Conservation (phyloP, 2,888 invertebrate species). For the Ormyrus nitidulus region DNA sequence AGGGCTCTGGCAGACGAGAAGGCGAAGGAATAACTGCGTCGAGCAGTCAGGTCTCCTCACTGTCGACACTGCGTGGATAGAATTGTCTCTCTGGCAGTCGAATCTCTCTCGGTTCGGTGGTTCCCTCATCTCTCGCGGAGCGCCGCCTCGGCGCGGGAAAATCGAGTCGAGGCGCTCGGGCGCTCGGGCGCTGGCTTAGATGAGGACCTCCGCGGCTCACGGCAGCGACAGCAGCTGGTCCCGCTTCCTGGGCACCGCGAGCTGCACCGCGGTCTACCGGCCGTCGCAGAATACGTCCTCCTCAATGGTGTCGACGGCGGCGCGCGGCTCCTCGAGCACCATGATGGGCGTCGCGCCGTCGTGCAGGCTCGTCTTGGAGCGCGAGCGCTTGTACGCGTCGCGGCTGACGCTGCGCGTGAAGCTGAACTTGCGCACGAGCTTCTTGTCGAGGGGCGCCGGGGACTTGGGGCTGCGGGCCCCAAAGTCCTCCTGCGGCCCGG, state of each 20-base stretch:
- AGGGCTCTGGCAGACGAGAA: no score
- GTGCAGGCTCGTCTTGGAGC: conserved; percentile 77
- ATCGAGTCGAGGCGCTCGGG: no score
- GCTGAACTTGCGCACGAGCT: conserved; percentile 78
- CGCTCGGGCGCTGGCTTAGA: not conserved
- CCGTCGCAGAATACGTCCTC: conserved; percentile 71
- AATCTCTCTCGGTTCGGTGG: no score
- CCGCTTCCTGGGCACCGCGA: conserved; percentile 68
- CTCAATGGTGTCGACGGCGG: conserved; percentile 66
- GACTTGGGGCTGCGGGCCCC: conserved; percentile 72
- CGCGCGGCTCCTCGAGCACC: conserved; percentile 75
- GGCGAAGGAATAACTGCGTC: no score
- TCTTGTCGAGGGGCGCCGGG: conserved; percentile 76
- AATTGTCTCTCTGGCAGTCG: no score
- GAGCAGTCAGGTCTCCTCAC: no score
- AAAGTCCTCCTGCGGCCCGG: conserved; percentile 38
- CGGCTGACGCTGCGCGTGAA: conserved; percentile 79
- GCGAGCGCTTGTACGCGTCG: conserved; percentile 77
- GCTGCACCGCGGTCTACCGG: conserved; percentile 71
- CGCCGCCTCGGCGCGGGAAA: no score
- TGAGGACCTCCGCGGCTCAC: conserved; percentile 63
- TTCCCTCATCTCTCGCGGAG: no score
- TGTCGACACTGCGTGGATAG: no score
- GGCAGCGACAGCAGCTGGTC: conserved; percentile 66
- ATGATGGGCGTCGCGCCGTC: conserved; percentile 79